Percentiles rank a stretch among this genome's conserved stretches.
Conservation (phyloP, 1,140 invertebrate genomes). For the Aphelenchoides avenae region DNA sequence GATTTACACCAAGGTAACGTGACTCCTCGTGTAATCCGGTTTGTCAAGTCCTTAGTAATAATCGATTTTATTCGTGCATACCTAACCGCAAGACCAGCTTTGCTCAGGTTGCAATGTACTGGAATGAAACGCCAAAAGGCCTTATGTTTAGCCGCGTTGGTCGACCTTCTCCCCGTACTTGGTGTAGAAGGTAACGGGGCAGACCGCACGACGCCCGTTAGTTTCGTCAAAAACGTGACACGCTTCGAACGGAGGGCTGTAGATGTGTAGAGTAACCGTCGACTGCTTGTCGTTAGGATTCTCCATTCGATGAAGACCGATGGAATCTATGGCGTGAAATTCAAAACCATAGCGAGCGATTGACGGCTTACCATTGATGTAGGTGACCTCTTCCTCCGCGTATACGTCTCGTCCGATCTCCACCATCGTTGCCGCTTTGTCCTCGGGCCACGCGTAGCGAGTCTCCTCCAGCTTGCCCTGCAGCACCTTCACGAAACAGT, state of each 20-base stretch:
- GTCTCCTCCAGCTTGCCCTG: conserved; percentile 67
- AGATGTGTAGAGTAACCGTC: conserved; percentile 87
- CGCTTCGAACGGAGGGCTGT: conserved; percentile 83
- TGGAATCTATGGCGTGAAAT: conserved; percentile 73
- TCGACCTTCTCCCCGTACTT: conserved; percentile 48
- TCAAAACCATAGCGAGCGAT: no score
- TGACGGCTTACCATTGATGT: conserved; percentile 89
- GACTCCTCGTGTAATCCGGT: no score
- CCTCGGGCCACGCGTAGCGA: conserved; percentile 71
- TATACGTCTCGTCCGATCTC: conserved; percentile 62
- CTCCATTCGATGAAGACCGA: conserved; percentile 91
- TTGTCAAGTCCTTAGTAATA: no score
- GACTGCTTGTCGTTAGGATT: conserved; percentile 81
- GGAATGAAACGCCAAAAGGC: no score
- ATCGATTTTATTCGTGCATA: no score
- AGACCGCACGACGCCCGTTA: conserved; percentile 26
- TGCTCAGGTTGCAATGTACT: no score
- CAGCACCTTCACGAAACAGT: conserved; percentile 90
- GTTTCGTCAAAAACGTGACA: conserved; percentile 79
- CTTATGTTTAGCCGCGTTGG: conserved; percentile 31
- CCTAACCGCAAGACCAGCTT: no score
- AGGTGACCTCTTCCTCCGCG: conserved; percentile 75
- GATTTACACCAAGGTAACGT: no score
- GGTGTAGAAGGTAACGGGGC: conserved; percentile 45
- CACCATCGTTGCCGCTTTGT: conserved; percentile 46